phyloP scores from a whole-genome alignment of 2,797 vertebrate genomes.

The Hydrophis major region DNA sequence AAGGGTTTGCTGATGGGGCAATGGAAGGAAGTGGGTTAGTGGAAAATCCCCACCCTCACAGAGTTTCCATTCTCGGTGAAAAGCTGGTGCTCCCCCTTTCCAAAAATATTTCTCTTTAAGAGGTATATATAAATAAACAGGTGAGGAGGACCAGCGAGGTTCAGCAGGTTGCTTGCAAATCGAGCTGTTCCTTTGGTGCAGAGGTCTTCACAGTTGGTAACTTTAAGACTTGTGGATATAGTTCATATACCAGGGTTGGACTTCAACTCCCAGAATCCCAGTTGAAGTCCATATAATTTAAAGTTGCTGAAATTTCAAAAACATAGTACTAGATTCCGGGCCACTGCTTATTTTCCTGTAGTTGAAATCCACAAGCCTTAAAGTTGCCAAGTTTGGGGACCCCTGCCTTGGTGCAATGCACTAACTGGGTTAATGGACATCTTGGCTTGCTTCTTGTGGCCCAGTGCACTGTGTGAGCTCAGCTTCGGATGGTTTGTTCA shows the following conservation, averaged over 20 bases:
- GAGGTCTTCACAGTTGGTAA: too few relatives aligned
- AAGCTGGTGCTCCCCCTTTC: neutral
- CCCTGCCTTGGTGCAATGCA: fast-evolving
- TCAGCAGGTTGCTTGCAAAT: neutral
- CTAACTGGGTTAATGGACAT: neutral
- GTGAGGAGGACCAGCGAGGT: too few relatives aligned
- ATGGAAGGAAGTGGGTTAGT: neutral
- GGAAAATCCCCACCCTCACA: neutral
- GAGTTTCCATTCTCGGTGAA: neutral
- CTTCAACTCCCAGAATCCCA: too few relatives aligned
- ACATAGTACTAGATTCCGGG: too few relatives aligned
- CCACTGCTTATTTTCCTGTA: too few relatives aligned
- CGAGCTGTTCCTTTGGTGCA: neutral
- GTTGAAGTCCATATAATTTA: too few relatives aligned
- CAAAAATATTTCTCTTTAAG: neutral
- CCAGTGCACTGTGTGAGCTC: neutral
- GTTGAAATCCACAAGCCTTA: too few relatives aligned
- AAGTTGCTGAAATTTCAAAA: too few relatives aligned
- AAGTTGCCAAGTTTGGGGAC: too few relatives aligned
- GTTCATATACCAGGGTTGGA: too few relatives aligned
- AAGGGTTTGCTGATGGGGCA: neutral
- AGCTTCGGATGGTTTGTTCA: neutral
- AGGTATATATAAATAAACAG: neutral
- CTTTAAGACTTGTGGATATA: too few relatives aligned
- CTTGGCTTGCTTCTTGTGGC: neutral